phyloP scores from a whole-genome alignment of 2,888 invertebrate genomes.

The Heteromurus nitidus region DNA sequence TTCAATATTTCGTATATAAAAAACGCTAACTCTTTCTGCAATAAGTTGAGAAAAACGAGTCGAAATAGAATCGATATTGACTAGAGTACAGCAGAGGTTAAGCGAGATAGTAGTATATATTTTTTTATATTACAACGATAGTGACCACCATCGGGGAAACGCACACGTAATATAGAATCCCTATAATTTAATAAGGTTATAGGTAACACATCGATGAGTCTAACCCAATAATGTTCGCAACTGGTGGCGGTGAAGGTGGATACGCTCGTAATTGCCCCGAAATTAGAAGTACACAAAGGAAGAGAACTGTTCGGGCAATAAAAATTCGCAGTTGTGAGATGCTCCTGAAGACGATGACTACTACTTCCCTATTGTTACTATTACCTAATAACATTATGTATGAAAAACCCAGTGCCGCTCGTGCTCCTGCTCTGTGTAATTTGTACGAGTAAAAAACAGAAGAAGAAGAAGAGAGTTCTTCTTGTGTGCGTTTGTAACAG shows the following conservation, averaged over 20 bases:
- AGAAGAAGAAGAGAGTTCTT: background rate
- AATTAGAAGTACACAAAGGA: background rate
- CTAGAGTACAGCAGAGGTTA: too few species aligned
- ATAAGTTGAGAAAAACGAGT: too few species aligned
- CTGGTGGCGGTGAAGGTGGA: background rate
- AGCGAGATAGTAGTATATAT: too few species aligned
- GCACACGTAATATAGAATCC: background rate
- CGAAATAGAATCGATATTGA: too few species aligned
- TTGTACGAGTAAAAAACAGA: background rate
- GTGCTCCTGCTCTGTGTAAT: background rate
- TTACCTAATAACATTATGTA: slow-evolving; percentile 48
- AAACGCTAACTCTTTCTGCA: background rate
- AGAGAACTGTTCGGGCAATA: too few species aligned
- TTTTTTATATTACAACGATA: background rate
- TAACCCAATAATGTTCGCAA: slow-evolving; percentile 13
- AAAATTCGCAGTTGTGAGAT: slow-evolving; percentile 3
- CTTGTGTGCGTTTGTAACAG: background rate
- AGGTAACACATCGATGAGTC: slow-evolving; percentile 47
- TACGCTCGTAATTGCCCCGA: background rate
- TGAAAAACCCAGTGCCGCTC: background rate
- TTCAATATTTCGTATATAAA: slow-evolving; percentile 19
- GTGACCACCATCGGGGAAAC: background rate
- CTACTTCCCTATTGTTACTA: slow-evolving; percentile 29
- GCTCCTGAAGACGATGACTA: slow-evolving; percentile 22
- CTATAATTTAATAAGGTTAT: slow-evolving; percentile 44